phyloP scores from a whole-genome alignment of 1,140 invertebrate species.

The Cecropterus lyciades region DNA sequence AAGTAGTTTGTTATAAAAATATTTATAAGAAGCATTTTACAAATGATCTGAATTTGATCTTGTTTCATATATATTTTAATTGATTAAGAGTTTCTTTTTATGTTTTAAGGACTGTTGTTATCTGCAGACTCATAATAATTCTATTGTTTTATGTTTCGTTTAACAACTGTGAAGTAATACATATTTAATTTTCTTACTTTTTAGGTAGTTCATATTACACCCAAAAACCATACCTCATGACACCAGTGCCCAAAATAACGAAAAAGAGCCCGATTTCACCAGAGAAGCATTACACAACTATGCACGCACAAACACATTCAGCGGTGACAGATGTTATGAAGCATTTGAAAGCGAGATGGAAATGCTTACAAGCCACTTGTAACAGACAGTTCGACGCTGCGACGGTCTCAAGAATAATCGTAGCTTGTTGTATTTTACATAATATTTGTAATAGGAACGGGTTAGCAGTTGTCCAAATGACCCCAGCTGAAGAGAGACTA shows the following conservation, averaged over 20 bases:
- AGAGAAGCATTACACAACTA: slow-evolving; percentile 68
- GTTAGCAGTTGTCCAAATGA: slow-evolving; percentile 54
- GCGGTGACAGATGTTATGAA: slow-evolving; percentile 62
- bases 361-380: slow-evolving; percentile 69
- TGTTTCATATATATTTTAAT: too few relatives aligned
- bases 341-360: slow-evolving; percentile 71
- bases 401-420: slow-evolving; percentile 60
- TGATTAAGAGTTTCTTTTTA: too few relatives aligned
- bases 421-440: slow-evolving; percentile 69
- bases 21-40: too few relatives aligned
- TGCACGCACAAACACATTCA: slow-evolving; percentile 60
- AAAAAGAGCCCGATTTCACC: slow-evolving; percentile 71
- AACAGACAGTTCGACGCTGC: slow-evolving; percentile 70
- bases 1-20: too few relatives aligned
- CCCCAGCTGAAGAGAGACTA: slow-evolving; percentile 63
- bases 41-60: too few relatives aligned
- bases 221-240: slow-evolving; percentile 68
- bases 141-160: too few relatives aligned
- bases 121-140: too few relatives aligned
- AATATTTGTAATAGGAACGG: slow-evolving; percentile 64
- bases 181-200: slow-evolving; percentile 33
- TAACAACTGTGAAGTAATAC: too few relatives aligned
- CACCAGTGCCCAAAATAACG: slow-evolving; percentile 70
- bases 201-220: slow-evolving; percentile 68
- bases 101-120: too few relatives aligned